A percentile compares a stretch with the other conserved stretches of the same genome.
phyloP scores from a whole-genome alignment of 2,888 invertebrate species.

The Electrophaes corylata region DNA sequence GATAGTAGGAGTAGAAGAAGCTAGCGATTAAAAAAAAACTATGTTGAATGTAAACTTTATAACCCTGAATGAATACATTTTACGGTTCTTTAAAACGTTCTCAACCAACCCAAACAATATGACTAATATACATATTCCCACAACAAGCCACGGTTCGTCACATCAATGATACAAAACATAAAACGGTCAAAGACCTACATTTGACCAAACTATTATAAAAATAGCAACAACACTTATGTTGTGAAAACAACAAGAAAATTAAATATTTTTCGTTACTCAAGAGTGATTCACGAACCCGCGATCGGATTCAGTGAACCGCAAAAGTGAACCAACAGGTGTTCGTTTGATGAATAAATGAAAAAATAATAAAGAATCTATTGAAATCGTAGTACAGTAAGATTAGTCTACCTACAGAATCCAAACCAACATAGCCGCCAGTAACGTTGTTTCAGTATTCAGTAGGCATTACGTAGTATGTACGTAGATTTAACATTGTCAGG shows the following conservation, averaged over 20 bases:
- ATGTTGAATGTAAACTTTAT: neutral
- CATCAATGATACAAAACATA: constrained; percentile 17
- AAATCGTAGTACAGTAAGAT: too few relatives aligned
- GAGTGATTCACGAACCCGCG: constrained; percentile 23
- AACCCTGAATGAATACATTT: neutral
- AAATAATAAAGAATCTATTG: neutral
- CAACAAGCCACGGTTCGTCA: constrained; percentile 1
- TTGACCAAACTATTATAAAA: constrained; percentile 7
- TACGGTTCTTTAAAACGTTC: neutral
- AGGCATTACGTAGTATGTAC: too few relatives aligned
- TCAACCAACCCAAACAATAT: neutral
- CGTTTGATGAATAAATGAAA: neutral
- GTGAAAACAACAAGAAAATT: constrained; percentile 22
- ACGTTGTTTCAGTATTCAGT: too few relatives aligned
- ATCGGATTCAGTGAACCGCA: constrained; percentile 20
- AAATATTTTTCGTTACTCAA: constrained; percentile 14
- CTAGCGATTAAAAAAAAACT: neutral
- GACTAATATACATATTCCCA: neutral
- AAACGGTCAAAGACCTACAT: constrained; percentile 27
- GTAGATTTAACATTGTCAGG: too few relatives aligned
- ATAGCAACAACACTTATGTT: constrained; percentile 11
- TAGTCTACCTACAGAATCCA: too few relatives aligned
- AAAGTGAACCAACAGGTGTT: constrained; percentile 31
- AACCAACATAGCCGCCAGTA: too few relatives aligned
- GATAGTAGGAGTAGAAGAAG: too few relatives aligned